These are phyloP conservation scores for Patagioenas fasciata DNA, from an alignment of 2,113 vertebrate genomes.

Conservation along the genomic window DNA sequence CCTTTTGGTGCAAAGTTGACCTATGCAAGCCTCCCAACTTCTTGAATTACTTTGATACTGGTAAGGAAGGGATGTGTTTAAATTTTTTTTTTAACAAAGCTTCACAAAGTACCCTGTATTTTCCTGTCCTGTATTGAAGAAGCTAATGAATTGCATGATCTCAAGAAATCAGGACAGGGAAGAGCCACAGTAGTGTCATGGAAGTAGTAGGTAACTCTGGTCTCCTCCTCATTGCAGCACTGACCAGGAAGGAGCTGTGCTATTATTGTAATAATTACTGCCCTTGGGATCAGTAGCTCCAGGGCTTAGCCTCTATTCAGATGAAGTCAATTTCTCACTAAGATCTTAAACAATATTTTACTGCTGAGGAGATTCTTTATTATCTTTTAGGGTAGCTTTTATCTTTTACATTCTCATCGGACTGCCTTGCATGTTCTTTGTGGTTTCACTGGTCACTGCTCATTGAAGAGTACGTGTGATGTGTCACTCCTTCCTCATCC, in stretches of 20 bases:
- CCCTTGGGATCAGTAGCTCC: not conserved
- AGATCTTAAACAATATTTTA: not conserved
- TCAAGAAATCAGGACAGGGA: not conserved
- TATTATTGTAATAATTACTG: not conserved
- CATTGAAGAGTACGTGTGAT: not conserved
- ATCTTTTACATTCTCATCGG: not conserved
- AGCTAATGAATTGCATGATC: not conserved
- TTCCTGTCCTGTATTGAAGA: not conserved
- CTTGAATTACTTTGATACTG: not conserved
- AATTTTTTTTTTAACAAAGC: no score
- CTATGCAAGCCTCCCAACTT: not conserved
- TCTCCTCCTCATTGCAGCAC: not conserved
- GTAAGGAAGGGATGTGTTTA: not conserved
- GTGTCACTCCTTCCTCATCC: not conserved
- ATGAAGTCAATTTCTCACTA: not conserved
- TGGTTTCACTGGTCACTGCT: not conserved
- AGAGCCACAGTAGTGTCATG: not conserved
- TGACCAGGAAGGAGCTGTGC: not conserved
- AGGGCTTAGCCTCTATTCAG: not conserved
- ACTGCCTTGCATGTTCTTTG: not conserved
- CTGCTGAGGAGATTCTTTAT: not conserved
- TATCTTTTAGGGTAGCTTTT: not conserved
- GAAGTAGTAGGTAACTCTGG: not conserved
- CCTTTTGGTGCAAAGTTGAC: not conserved
- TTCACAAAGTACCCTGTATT: not conserved